phyloP scores from a whole-genome alignment of 2,888 invertebrate species.

The Nasonia oneida region DNA sequence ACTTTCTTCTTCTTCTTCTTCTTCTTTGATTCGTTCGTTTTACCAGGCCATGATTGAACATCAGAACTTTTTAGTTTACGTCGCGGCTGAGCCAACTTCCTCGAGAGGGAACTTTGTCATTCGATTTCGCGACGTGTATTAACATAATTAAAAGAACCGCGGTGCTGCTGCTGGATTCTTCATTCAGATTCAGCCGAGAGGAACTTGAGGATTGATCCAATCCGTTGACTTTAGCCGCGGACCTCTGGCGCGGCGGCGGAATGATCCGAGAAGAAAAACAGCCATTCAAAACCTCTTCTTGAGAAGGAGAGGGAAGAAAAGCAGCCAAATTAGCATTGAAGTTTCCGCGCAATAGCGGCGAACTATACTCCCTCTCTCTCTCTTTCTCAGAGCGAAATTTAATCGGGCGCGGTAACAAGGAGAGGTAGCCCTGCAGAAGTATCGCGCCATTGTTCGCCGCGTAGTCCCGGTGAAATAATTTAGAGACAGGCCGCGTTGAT shows the following conservation, averaged over 20 bases:
- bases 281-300: background rate
- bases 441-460: slow-evolving; percentile 43
- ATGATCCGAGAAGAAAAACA: slow-evolving; percentile 34
- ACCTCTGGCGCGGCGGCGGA: background rate
- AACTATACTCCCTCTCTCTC: slow-evolving; percentile 9
- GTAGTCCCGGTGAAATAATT: slow-evolving; percentile 53
- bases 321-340: slow-evolving; percentile 53
- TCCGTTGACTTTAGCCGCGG: slow-evolving; percentile 7
- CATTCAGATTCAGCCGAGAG: background rate
- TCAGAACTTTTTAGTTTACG: slow-evolving; percentile 51
- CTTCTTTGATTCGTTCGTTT: slow-evolving; percentile 28
- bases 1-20: slow-evolving; percentile 29
- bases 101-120: slow-evolving; percentile 34
- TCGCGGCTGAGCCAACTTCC: slow-evolving; percentile 36
- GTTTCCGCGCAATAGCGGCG: slow-evolving; percentile 38
- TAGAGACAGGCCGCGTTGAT: slow-evolving; percentile 43
- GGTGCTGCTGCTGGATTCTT: background rate
- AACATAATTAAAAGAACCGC: slow-evolving; percentile 29
- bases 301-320: slow-evolving; percentile 9
- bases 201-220: background rate
- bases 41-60: slow-evolving; percentile 44
- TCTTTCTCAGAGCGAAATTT: slow-evolving; percentile 31
- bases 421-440: background rate
- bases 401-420: slow-evolving; percentile 51
- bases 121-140: slow-evolving; percentile 30